Evolutionary conservation across 2,113 vertebrate genomes (phyloP).

Genomic region (Pristiophorus japonicus): DNA sequence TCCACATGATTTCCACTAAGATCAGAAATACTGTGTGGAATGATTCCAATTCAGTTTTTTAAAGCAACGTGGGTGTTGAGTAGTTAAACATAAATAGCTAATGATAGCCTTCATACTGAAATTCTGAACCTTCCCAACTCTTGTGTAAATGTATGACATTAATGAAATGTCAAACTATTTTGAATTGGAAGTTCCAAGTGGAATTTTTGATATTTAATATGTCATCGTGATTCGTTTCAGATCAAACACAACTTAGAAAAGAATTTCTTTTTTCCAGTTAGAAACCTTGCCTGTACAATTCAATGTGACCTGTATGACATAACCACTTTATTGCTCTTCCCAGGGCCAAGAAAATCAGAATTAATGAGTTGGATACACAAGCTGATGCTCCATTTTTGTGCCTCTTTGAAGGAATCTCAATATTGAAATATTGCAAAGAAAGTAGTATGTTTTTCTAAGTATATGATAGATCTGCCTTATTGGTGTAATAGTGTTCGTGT

Average conservation of each 20-base stretch:
- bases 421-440: background rate
- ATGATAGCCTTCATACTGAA: background rate
- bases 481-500: background rate
- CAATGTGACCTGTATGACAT: background rate
- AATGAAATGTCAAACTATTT: background rate
- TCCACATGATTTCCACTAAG: background rate
- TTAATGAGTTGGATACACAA: background rate
- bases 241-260: background rate
- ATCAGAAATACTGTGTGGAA: background rate
- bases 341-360: background rate
- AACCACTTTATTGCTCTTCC: background rate
- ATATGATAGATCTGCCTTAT: background rate
- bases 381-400: background rate
- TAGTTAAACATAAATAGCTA: background rate
- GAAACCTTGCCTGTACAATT: background rate
- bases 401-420: background rate
- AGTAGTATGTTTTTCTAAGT: background rate
- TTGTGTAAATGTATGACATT: background rate
- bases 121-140: background rate
- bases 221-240: background rate
- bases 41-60: background rate
- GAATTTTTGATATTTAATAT: background rate
- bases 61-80: background rate
- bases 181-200: background rate
- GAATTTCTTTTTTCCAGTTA: background rate